Conservation (phyloP, 2,113 vertebrate genomes). For the Myrmophylax atrothorax region DNA sequence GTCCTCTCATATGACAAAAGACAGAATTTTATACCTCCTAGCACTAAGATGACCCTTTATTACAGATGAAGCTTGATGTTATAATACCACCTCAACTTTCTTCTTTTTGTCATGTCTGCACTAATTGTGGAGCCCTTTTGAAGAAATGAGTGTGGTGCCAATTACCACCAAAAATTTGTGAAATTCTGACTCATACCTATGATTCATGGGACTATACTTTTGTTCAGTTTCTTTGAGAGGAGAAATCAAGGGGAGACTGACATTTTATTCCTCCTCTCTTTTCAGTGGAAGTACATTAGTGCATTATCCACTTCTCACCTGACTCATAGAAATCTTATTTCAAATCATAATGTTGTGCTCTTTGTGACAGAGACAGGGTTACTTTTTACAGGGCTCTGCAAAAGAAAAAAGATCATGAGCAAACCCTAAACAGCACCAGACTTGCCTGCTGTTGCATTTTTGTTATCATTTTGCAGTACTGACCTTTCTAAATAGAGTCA, state of each 20-base stretch:
- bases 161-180: background rate
- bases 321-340: constrained; percentile 57
- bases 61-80: background rate
- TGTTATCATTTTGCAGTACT: background rate
- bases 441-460: background rate
- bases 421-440: background rate
- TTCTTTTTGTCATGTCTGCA: constrained; percentile 11
- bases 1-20: background rate
- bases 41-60: background rate
- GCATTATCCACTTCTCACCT: constrained; percentile 41
- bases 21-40: background rate
- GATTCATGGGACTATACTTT: constrained; percentile 22
- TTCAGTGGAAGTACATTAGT: constrained; percentile 17
- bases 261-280: background rate
- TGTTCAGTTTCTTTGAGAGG: constrained; percentile 6
- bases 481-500: background rate
- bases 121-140: constrained; percentile 41
- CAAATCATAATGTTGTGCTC: constrained; percentile 11
- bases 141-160: background rate
- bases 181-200: constrained; percentile 21
- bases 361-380: background rate
- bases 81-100: background rate
- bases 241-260: constrained; percentile 31
- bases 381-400: background rate
- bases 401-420: background rate